Base-by-base conservation (phyloP, 1,140 invertebrate genomes). In the Trypoxylus dichotomus region DNA sequence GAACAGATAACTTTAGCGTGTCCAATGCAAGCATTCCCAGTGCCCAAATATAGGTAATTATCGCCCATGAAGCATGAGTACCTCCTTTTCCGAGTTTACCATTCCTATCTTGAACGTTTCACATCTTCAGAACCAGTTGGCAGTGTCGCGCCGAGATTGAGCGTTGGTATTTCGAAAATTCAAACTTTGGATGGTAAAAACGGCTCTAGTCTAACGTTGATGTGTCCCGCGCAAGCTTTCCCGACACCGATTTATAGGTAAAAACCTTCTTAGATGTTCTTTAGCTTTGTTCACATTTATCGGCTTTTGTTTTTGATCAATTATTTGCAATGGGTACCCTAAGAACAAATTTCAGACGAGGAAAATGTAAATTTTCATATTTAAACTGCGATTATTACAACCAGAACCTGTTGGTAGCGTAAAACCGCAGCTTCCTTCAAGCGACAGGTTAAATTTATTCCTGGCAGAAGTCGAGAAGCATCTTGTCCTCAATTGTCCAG, bases 321-420 rank as follows among this genome's bases (percentile, higher is more conserved):
- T n/a, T n/a, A n/a, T n/a, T n/a, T n/a, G n/a, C n/a, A n/a, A n/a
- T 29, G 72, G 41, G 72, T 74, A 74, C 41, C 27, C 29, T 74
- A 74, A 8, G 27, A 15, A 7, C 32, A 10, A 41, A 74, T 27
- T 42, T 37, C 41, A 41, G 29, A 15, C 2, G 11, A 41, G 10
- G 15, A 15, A 15, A 5, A 21, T 41, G 32, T 15, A 74, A 1
- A 27, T 21, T 43, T 3, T 41, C 2, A 10, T 19, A 47, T 3
- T 75, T 42, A 25, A 37, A 75, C 19, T 54, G 13, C 32, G 10
- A 7, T 86, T 80, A 89, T 85, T 83, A 25, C 47, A 42, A 43
- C 32, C 43, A 94, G 93, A 94, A 85, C 93, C 93, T 25, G 90
- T 94, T 80, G 92, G 90, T 79, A 92, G 91, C 84, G 91, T 91